phyloP scores from a whole-genome alignment of 2,113 vertebrate genomes.

The Zapus hudsonius region DNA sequence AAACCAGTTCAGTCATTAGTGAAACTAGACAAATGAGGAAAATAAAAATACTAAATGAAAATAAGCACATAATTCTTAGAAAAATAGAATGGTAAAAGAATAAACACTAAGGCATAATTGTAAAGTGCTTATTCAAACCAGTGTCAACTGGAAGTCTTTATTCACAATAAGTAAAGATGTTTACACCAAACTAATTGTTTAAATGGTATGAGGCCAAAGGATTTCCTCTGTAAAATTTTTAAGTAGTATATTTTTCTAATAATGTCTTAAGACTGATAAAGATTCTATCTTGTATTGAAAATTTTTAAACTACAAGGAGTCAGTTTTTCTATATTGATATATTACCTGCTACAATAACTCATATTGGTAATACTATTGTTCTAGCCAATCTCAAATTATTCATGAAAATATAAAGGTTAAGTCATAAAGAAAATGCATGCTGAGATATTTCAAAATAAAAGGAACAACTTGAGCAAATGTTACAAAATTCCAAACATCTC shows the following conservation, averaged over 20 bases:
- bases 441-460: constrained; percentile 21
- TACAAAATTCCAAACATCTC: neutral
- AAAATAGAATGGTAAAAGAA: constrained; percentile 20
- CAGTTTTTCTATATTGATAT: neutral
- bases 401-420: neutral
- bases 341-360: neutral
- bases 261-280: neutral
- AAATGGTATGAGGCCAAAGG: neutral
- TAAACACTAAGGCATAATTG: neutral
- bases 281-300: neutral
- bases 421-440: neutral
- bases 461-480: neutral
- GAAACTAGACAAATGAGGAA: constrained; percentile 75
- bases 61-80: constrained; percentile 45
- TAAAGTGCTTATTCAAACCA: constrained; percentile 12
- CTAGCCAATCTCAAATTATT: constrained; percentile 3
- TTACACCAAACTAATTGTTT: neutral
- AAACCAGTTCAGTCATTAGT: constrained; percentile 66
- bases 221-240: constrained; percentile 2
- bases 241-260: neutral
- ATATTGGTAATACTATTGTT: neutral
- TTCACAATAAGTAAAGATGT: neutral
- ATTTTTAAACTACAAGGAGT: constrained; percentile 39
- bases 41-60: constrained; percentile 78
- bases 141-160: neutral